Percentiles rank a stretch among this genome's conserved stretches.
Evolutionary conservation across 2,113 vertebrate species (phyloP).

Genomic region (Epinephelus moara): DNA sequence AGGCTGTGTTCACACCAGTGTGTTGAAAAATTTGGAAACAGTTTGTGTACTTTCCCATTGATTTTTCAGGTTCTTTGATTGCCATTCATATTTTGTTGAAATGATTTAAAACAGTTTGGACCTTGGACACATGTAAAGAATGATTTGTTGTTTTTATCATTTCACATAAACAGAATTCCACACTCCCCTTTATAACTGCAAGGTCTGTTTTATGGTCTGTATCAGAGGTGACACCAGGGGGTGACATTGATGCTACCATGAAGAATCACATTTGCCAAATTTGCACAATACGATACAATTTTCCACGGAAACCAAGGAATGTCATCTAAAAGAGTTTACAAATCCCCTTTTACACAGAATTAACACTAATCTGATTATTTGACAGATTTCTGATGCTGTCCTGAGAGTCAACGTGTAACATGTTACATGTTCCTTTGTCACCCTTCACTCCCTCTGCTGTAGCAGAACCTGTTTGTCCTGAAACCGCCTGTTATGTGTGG

Average conservation of each 20-base stretch:
- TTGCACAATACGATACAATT: background rate
- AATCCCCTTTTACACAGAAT: background rate
- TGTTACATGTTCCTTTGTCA: background rate
- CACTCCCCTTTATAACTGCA: background rate
- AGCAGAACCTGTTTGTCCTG: background rate
- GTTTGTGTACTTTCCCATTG: background rate
- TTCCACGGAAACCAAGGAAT: too few relatives aligned
- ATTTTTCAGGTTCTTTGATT: background rate
- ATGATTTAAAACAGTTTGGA: background rate
- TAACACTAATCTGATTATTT: background rate
- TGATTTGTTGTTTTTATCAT: background rate
- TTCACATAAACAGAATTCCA: slow-evolving; percentile 21
- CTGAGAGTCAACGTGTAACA: background rate
- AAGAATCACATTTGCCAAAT: background rate
- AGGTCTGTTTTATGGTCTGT: background rate
- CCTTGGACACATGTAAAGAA: background rate
- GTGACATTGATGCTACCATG: background rate
- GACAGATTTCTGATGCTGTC: background rate
- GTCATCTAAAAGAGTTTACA: background rate
- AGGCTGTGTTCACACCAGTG: background rate
- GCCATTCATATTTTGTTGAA: background rate
- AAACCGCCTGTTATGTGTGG: background rate
- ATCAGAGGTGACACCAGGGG: background rate
- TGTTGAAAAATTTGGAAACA: background rate
- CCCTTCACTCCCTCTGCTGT: background rate